A percentile compares a stretch with the other conserved stretches of the same genome.
phyloP scores from a whole-genome alignment of 1,140 invertebrate genomes.

The Pectinophora gossypiella region DNA sequence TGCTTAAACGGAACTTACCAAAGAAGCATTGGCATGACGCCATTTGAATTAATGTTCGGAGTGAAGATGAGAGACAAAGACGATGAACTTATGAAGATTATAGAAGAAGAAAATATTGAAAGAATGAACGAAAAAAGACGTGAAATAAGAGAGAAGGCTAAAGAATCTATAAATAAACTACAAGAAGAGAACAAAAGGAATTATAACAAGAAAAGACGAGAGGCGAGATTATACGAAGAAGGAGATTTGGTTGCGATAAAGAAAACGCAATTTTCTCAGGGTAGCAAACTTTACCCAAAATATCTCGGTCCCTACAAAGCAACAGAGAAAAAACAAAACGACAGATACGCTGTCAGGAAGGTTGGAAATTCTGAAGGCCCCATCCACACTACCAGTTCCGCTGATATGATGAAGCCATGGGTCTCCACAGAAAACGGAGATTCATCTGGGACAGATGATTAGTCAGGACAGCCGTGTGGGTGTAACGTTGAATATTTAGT shows the following conservation, averaged over 20 bases:
- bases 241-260: background rate
- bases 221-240: background rate
- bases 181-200: conserved; percentile 10
- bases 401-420: conserved; percentile 16
- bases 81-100: background rate
- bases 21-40: background rate
- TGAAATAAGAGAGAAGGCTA: conserved; percentile 5
- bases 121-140: background rate
- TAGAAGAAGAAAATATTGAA: background rate
- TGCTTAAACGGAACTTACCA: background rate
- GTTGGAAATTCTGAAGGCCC: conserved; percentile 18
- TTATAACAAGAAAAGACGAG: background rate
- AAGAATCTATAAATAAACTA: conserved; percentile 5
- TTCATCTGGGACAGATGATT: conserved; percentile 5
- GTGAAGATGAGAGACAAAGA: background rate
- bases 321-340: conserved; percentile 25
- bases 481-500: too few relatives aligned
- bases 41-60: background rate
- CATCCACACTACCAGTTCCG: conserved; percentile 5
- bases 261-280: too few relatives aligned
- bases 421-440: background rate
- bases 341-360: conserved; percentile 35
- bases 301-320: conserved; percentile 44
- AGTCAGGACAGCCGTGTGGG: background rate
- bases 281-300: too few relatives aligned